Percentiles rank a stretch among this genome's conserved stretches.
These are phyloP conservation scores for Dichetophora obliterata DNA, from an alignment of 2,888 invertebrate species.

Conservation along the genomic window DNA sequence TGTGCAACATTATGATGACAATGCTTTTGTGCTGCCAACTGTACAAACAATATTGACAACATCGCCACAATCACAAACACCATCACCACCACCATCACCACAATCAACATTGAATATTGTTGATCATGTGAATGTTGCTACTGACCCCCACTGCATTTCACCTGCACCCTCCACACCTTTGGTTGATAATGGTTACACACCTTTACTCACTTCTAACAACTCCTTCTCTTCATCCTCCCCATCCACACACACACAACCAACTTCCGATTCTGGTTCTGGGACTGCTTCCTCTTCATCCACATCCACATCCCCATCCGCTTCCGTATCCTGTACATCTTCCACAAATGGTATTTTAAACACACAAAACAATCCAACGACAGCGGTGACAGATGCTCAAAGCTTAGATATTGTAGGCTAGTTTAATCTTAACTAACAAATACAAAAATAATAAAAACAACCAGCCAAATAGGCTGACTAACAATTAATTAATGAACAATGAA, in stretches of 20 bases:
- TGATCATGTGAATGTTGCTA: slow-evolving; percentile 6
- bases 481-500: slow-evolving; percentile 14
- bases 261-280: slow-evolving; percentile 2
- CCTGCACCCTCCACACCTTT: slow-evolving; percentile 30
- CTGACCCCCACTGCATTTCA: slow-evolving; percentile 24
- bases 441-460: slow-evolving; percentile 32
- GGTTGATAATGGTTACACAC: slow-evolving; percentile 42
- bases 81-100: slow-evolving; percentile 37
- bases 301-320: slow-evolving; percentile 24
- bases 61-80: slow-evolving; percentile 36
- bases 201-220: slow-evolving; percentile 42
- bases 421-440: slow-evolving; percentile 36
- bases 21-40: slow-evolving; percentile 23
- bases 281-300: neutral
- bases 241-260: neutral
- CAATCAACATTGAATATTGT: slow-evolving; percentile 26
- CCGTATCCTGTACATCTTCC: slow-evolving; percentile 38
- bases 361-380: slow-evolving; percentile 51
- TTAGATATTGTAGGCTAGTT: slow-evolving; percentile 69
- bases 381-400: slow-evolving; percentile 70
- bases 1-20: slow-evolving; percentile 8
- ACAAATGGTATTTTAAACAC: slow-evolving; percentile 23
- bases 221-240: slow-evolving; percentile 13
- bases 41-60: slow-evolving; percentile 30
- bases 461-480: slow-evolving; percentile 27